phyloP scores from a whole-genome alignment of 2,113 vertebrate genomes.

The Fulica atra region DNA sequence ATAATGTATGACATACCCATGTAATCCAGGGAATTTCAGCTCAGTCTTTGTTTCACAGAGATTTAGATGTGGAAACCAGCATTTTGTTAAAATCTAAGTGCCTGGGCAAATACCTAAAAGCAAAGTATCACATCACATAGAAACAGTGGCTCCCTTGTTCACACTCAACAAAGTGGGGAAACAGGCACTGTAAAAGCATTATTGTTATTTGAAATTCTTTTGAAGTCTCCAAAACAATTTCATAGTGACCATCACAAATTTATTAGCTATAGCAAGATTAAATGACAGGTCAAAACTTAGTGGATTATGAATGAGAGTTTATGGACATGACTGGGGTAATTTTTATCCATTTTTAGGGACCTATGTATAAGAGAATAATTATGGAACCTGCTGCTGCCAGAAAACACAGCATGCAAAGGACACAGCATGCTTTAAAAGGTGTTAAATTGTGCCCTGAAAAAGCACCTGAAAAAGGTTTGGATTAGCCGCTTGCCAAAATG shows the following conservation, averaged over 20 bases:
- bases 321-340: slow-evolving; percentile 29
- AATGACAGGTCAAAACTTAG: slow-evolving; percentile 44
- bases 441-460: not conserved
- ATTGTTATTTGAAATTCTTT: slow-evolving; percentile 38
- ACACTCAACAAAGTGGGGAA: not conserved
- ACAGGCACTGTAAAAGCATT: not conserved
- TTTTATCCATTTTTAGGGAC: slow-evolving; percentile 39
- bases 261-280: slow-evolving; percentile 36
- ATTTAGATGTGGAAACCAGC: not conserved
- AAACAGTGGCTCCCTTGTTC: slow-evolving; percentile 1
- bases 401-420: slow-evolving; percentile 6
- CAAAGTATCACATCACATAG: not conserved
- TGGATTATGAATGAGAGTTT: slow-evolving; percentile 24
- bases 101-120: not conserved
- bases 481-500: slow-evolving; percentile 25
- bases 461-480: not conserved
- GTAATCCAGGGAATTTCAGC: not conserved
- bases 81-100: not conserved
- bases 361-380: slow-evolving; percentile 24
- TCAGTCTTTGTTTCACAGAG: not conserved
- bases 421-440: not conserved
- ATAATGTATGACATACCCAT: too few species aligned
- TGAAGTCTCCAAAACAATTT: slow-evolving; percentile 49
- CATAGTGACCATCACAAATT: slow-evolving; percentile 39
- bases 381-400: not conserved